Conservation (phyloP, 2,797 vertebrate genomes). For the Spinus olivaceus region DNA sequence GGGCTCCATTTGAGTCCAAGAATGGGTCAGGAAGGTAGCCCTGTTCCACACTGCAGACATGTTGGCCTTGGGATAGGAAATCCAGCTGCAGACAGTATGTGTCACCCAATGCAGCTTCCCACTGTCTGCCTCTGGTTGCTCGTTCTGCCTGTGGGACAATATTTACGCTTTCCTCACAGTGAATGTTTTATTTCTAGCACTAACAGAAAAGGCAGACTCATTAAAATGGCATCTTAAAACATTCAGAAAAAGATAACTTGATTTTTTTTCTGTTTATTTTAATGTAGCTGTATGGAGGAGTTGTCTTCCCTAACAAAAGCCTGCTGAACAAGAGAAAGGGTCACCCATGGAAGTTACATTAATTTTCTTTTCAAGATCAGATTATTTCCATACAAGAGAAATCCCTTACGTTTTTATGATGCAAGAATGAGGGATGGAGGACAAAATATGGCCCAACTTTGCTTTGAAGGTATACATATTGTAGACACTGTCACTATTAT, state of each 20-base stretch:
- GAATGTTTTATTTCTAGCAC: not conserved
- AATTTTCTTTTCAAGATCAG: not conserved
- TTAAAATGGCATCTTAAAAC: not conserved
- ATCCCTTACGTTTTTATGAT: not conserved
- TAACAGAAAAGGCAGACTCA: not conserved
- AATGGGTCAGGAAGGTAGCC: not conserved
- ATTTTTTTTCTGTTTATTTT: accelerated
- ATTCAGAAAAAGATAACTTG: not conserved
- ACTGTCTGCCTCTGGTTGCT: not conserved
- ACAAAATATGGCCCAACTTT: not conserved
- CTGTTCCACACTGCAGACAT: not conserved
- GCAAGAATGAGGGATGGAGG: not conserved
- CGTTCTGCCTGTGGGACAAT: not conserved
- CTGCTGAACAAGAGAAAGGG: not conserved
- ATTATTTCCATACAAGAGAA: not conserved
- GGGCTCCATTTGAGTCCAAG: accelerated
- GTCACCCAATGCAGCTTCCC: not conserved
- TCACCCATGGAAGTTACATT: not conserved
- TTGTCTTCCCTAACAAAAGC: not conserved
- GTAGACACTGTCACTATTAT: not conserved
- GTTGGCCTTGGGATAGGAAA: not conserved
- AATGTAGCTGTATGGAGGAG: not conserved
- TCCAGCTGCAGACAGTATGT: not conserved
- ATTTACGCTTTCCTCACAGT: not conserved
- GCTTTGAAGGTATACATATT: not conserved